These are phyloP conservation scores for Cydia amplana DNA, from an alignment of 1,140 invertebrate genomes.

Conservation along the genomic window DNA sequence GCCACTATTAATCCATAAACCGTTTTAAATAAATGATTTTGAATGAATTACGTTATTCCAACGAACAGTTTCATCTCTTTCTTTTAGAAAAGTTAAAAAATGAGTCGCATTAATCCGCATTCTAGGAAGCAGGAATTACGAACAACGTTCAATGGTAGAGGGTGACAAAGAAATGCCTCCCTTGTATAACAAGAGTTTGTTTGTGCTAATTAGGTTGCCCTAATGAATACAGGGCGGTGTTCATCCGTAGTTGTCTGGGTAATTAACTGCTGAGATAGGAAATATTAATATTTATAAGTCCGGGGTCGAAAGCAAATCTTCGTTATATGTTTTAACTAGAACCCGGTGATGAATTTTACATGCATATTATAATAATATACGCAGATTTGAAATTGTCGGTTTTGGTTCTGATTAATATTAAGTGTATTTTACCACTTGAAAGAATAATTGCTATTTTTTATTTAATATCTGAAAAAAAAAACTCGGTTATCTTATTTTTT, in stretches of 20 bases:
- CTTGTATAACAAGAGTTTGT: conserved; percentile 58
- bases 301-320: conserved; percentile 58
- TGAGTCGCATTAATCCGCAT: conserved; percentile 17
- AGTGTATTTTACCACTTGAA: no score
- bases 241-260: conserved; percentile 73
- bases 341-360: conserved; percentile 66
- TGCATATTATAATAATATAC: conserved; percentile 42
- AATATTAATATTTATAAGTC: conserved; percentile 78
- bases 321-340: conserved; percentile 64
- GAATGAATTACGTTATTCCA: not conserved
- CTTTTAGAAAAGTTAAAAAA: conserved; percentile 15
- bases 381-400: not conserved
- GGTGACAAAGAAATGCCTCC: conserved; percentile 56
- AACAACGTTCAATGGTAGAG: conserved; percentile 48
- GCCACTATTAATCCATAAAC: no score
- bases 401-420: not conserved
- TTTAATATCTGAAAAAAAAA: no score
- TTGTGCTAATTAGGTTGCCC: conserved; percentile 70
- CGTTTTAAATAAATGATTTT: no score
- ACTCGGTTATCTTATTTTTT: no score
- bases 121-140: conserved; percentile 20
- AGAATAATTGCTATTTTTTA: no score
- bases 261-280: conserved; percentile 77
- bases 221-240: conserved; percentile 72
- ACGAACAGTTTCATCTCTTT: not conserved